Evolutionary conservation across 1,140 invertebrate genomes (phyloP), one percentile per base, ranked within the genome.

Genomic region (Mercenaria mercenaria): DNA sequence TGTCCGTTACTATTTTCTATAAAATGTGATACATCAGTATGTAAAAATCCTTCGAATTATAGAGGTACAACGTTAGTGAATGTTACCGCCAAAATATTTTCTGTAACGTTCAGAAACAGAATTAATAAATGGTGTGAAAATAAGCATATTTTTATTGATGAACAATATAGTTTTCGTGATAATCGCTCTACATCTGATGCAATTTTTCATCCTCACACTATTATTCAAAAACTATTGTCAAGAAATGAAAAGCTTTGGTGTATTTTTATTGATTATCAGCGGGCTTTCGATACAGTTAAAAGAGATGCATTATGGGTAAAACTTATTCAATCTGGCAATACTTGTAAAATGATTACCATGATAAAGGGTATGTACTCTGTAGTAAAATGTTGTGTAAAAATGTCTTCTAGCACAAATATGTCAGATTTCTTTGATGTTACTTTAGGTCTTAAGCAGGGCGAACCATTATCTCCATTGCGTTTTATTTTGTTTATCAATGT

Each of bases 101-200:
- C 56, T 37, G n/a, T 72, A 26, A 37, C 39, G 29, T 72, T 74
- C 3, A 50, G 67, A 67, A 50, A 72, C 20, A n/a, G 83, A 26
- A 52, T 85, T 13, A 47, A 50, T 29, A 50, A 47, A 85, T 85
- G 69, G 64, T 74, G 61, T 74, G 83, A 85, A 39, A 8, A 3
- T 4, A 15, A 85, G 20, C 41, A 76, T 50, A 15, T 74, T 10
- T 72, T 85, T 85, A 43, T 47, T 74, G 69, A 59, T 72, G 15
- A 6, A n/a, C 81, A 84, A 64, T 59, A 23, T 82, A 52, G 81
- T 67, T 81, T 81, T 37, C 50, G 81, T 43, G 23, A 43, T 83
- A 29, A 29, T 29, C 59, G 59, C 50, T 87, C 84, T 29, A 77
- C 84, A 23, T 34, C 72, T 77, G 84, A 87, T 87, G 72, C 69